Base-by-base conservation (phyloP, 2,888 invertebrate species). In the Orgyia antiqua region DNA sequence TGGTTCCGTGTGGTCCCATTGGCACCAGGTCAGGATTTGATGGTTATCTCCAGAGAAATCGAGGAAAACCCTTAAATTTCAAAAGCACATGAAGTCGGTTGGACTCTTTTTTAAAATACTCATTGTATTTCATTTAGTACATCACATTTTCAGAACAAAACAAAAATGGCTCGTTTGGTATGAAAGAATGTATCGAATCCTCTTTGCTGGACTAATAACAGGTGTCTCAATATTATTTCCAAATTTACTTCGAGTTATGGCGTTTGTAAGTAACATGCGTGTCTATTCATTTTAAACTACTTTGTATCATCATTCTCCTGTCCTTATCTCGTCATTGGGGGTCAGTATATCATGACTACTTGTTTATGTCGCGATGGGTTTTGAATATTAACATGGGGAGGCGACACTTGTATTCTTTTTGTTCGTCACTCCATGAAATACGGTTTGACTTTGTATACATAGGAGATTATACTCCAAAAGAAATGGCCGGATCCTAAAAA, bases 211-310 rank as follows among this genome's bases (percentile, higher is more conserved):
- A 0, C 2, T 71, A 0, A 55, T 78, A 8, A 68, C 70, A 0
- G 39, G 42, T 13, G 4, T 65, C 0, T 39, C 76, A 1, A 11
- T 69, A 2, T 45, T 51, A 1, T 58, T 69, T 12, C 75, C 78
- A 1, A 50, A 69, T 31, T 45, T 71, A 26, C 57, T 59, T 2
- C 45, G 44, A 9, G 40, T 74, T 29, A 71, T 76, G 64, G 57
- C 65, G 29, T 71, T 76, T 43, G 79, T 79, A 43, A 70, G 70
- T n/a, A n/a, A n/a, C n/a, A n/a, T n/a, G n/a, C n/a, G n/a, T n/a
- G n/a, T n/a, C n/a, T n/a, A n/a, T n/a, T n/a, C n/a, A n/a, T n/a
- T n/a, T n/a, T n/a, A n/a, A n/a, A n/a, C n/a, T n/a, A n/a, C n/a
- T n/a, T n/a, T n/a, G n/a, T n/a, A n/a, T n/a, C n/a, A n/a, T n/a